Base-by-base conservation (phyloP, 2,113 vertebrate species). In the Leucosticte australis region DNA sequence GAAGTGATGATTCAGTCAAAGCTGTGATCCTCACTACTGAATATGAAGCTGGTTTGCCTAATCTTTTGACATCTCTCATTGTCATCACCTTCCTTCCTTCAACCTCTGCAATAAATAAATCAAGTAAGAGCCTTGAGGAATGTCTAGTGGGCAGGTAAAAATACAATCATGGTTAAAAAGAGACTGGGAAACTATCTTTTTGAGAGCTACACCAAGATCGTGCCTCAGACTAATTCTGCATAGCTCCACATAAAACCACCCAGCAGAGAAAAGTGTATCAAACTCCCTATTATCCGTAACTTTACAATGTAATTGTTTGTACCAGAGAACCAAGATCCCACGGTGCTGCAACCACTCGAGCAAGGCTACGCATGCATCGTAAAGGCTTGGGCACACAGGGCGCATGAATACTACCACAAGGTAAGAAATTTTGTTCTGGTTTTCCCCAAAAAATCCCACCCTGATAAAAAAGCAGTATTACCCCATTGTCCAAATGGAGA, bases 361-460 rank as follows among this genome's bases (percentile, higher is more conserved):
- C 33, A 49, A 0, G 46, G n/a, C 13, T 41, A 21, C 5, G 55
- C 6, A 12, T 2, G 4, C 13, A 76, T 20, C 82, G 14, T 13
- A n/a, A 47, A 44, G 7, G 35, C 47, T 5, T 75, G 28, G 20
- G 14, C 41, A 41, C 1, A 13, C 6, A 56, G 46, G 31, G 64
- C 27, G 5, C 17, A 52, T 12, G 24, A 39, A 67, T 0, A 7
- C 16, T 64, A 79, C 9, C 31, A n/a, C 13, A 75, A 64, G 2
- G 9, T 42, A 62, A 74, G 30, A 63, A 52, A 71, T 13, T 65
- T 62, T 63, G 23, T 15, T 84, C 44, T 0, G 0, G 3, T 71
- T 75, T 89, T 33, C 28, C 47, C 3, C 1, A 2, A 2, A 22
- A 82, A 70, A 53, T 37, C 30, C 15, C 19, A 42, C 13, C 7